Evolutionary conservation across 2,888 invertebrate species (phyloP), one percentile per base, ranked within the genome.

Genomic region (Phengaris arion): DNA sequence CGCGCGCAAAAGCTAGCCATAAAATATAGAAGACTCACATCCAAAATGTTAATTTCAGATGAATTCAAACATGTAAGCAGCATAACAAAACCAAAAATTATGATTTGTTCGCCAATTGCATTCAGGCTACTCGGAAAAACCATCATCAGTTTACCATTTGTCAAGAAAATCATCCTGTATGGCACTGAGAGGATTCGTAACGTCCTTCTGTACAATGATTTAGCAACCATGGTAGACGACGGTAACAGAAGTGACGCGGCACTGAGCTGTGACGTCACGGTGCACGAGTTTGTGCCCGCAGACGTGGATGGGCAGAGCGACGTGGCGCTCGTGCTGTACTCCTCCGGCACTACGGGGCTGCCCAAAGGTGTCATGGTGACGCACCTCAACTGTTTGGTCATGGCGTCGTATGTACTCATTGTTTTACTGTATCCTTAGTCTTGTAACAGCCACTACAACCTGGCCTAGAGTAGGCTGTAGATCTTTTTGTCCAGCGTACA

Each of bases 341-440:
- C 92, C 0, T 92, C 92, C 2, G 92, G 92, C 0, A 92, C 92
- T 0, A 92, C 92, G 0, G 92, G 92, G 0, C 9, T 92, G 73
- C 88, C 91, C 0, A 92, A 92, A 79, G 92, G 91, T 3, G 92
- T 92, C 0, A 85, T 89, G 86, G 51, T 87, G 35, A 86, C 91
- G 0, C 92, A 92, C 79, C 75, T 85, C 0, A 91, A 89, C 79
- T 79, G 87, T 0, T 76, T 91, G 0, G 78, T 81, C 0, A 81
- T 85, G 80, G 77, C 75, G 55, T 12, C 85, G 90, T 90, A 82
- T 84, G 90, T 89, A 79, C 76, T 3, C 35, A 35, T 22, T 52
- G 51, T 10, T 2, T 72, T 45, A 7, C 79, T 79, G 22, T 59
- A 69, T 57, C 7, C 12, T 46, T 57, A 46, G 12, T 35, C 35